Percentiles rank a stretch among this genome's conserved stretches.
phyloP scores from a whole-genome alignment of 2,888 invertebrate species.

The Eilema depressum region DNA sequence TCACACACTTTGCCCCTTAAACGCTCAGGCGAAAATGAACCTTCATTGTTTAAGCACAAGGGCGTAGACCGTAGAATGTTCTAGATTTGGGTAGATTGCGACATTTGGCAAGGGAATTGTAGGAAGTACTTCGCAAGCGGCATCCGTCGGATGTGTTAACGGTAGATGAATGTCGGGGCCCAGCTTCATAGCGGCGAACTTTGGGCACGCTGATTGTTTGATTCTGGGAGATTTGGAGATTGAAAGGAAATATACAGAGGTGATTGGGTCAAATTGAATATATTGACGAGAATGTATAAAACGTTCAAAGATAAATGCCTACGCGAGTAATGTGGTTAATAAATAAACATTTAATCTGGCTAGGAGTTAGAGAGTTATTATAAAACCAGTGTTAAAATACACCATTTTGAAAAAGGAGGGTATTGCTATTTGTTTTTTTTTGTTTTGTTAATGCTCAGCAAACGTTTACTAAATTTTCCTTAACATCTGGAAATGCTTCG shows the following conservation, averaged over 20 bases:
- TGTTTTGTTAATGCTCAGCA: too few species aligned
- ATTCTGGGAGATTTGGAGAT: constrained; percentile 5
- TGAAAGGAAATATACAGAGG: constrained; percentile 5
- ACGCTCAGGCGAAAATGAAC: constrained; percentile 18
- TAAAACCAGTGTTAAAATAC: not conserved
- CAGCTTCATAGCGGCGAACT: constrained; percentile 41
- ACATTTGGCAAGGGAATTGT: constrained; percentile 62
- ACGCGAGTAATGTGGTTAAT: not conserved
- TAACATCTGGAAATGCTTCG: constrained; percentile 20
- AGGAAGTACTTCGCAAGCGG: constrained; percentile 58
- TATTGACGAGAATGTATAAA: not conserved
- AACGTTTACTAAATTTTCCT: not conserved
- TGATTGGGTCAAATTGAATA: constrained; percentile 3
- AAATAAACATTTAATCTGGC: not conserved
- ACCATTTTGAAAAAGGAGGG: too few species aligned
- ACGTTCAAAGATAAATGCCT: not conserved
- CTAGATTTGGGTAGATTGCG: constrained; percentile 47
- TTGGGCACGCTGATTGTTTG: constrained; percentile 30
- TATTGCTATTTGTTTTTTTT: too few species aligned
- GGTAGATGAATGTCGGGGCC: constrained; percentile 41
- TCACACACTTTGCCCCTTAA: constrained; percentile 12
- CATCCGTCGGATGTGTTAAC: constrained; percentile 67
- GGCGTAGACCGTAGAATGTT: not conserved
- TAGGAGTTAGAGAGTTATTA: not conserved
- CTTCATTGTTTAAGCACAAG: constrained; percentile 17